Conservation (phyloP, 2,888 invertebrate species). For the Tetragonula carbonaria region DNA sequence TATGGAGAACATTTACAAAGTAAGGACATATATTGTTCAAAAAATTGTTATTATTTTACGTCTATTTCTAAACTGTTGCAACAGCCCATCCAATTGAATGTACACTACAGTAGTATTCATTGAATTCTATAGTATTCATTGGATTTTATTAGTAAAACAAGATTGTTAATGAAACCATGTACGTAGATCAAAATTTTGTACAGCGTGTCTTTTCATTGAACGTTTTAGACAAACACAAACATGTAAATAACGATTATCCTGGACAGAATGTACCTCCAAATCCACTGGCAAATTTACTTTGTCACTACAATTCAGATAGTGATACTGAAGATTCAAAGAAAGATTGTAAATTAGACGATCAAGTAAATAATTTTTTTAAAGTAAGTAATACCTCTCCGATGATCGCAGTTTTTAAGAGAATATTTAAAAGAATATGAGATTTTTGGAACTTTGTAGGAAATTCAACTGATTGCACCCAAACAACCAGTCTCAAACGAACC, state of each 20-base stretch:
- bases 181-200: background rate
- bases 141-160: background rate
- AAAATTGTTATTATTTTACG: background rate
- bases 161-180: background rate
- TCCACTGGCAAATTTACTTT: slow-evolving; percentile 78
- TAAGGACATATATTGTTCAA: slow-evolving; percentile 50
- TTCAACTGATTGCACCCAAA: slow-evolving; percentile 79
- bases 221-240: slow-evolving; percentile 69
- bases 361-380: slow-evolving; percentile 82
- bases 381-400: slow-evolving; percentile 47
- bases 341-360: slow-evolving; percentile 76
- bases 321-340: slow-evolving; percentile 76
- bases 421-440: background rate
- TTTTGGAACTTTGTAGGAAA: slow-evolving; percentile 73
- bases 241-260: slow-evolving; percentile 69
- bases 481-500: slow-evolving; percentile 55
- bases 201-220: background rate
- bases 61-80: background rate
- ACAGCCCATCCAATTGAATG: background rate
- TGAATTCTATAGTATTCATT: background rate
- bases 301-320: slow-evolving; percentile 82
- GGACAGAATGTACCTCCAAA: slow-evolving; percentile 77
- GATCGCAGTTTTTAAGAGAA: background rate
- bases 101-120: background rate
- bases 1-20: slow-evolving; percentile 76